Conservation (phyloP, 2,113 vertebrate species). For the Paramormyrops kingsleyae region DNA sequence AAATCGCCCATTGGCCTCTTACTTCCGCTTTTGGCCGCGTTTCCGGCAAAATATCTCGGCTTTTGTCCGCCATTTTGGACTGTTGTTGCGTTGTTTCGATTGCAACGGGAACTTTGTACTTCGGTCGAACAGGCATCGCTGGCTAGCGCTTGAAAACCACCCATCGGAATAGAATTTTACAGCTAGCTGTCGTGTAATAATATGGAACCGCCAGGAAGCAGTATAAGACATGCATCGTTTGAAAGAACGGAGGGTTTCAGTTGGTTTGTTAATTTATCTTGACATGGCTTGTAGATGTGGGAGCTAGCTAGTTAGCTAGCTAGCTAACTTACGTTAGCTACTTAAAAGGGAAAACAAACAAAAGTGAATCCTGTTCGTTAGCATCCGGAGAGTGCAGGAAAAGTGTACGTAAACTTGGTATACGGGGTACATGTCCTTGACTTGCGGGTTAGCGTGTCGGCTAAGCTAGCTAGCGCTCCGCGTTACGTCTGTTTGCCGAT, state of each 20-base stretch:
- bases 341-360: constrained; percentile 7
- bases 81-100: constrained; percentile 46
- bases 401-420: not conserved
- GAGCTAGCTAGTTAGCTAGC: constrained; percentile 58
- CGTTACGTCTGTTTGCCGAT: not conserved
- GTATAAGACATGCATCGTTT: constrained; percentile 67
- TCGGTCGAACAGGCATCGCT: constrained; percentile 31
- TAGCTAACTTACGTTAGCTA: constrained; percentile 52
- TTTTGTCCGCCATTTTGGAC: constrained; percentile 63
- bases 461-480: not conserved
- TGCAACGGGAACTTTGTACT: constrained; percentile 35
- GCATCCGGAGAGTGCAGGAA: not conserved
- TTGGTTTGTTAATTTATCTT: constrained; percentile 93
- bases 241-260: constrained; percentile 80
- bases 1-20: not conserved
- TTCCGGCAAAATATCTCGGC: constrained; percentile 43
- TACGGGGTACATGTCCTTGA: not conserved
- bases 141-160: constrained; percentile 35
- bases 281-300: constrained; percentile 88
- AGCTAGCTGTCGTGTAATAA: constrained; percentile 46
- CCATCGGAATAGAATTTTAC: constrained; percentile 50
- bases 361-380: constrained; percentile 4
- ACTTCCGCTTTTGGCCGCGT: not conserved
- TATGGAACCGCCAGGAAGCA: constrained; percentile 79
- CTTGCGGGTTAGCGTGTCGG: not conserved